Percentiles rank a stretch among this genome's conserved stretches.
These are phyloP conservation scores for Saguinus midas DNA, from an alignment of 2,113 vertebrate genomes.

Conservation along the genomic window DNA sequence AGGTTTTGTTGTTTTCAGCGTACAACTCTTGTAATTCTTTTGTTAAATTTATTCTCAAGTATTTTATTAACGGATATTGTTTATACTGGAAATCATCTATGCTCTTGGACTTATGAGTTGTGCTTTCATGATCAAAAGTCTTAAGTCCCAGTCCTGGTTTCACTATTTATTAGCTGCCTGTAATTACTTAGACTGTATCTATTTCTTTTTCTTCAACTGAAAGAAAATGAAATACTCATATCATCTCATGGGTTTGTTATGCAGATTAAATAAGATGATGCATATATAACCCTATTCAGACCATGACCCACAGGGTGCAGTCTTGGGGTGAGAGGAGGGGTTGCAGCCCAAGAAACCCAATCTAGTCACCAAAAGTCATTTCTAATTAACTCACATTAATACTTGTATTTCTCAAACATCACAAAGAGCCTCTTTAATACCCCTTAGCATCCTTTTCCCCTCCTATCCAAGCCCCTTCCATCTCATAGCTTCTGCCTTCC, in stretches of 20 bases:
- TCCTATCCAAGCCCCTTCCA: background rate
- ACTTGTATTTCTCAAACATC: background rate
- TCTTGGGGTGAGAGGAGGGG: background rate
- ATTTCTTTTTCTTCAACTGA: background rate
- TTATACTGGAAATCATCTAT: conserved; percentile 21
- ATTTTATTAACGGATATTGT: conserved; percentile 2
- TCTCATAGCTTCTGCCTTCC: background rate
- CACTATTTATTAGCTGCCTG: background rate
- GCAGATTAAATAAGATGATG: background rate
- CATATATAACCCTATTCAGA: background rate
- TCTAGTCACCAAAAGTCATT: background rate
- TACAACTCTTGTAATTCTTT: background rate
- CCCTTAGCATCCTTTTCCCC: background rate
- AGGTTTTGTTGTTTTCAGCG: background rate
- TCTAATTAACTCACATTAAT: background rate
- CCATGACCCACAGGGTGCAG: background rate
- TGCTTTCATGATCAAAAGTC: background rate
- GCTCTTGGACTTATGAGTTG: background rate
- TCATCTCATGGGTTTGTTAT: background rate
- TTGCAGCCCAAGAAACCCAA: background rate
- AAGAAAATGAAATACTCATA: background rate
- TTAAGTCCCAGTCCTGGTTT: background rate
- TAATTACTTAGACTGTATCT: background rate
- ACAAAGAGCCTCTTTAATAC: background rate
- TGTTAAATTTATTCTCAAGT: background rate